phyloP scores from a whole-genome alignment of 2,797 vertebrate genomes.

The Liasis olivaceus region DNA sequence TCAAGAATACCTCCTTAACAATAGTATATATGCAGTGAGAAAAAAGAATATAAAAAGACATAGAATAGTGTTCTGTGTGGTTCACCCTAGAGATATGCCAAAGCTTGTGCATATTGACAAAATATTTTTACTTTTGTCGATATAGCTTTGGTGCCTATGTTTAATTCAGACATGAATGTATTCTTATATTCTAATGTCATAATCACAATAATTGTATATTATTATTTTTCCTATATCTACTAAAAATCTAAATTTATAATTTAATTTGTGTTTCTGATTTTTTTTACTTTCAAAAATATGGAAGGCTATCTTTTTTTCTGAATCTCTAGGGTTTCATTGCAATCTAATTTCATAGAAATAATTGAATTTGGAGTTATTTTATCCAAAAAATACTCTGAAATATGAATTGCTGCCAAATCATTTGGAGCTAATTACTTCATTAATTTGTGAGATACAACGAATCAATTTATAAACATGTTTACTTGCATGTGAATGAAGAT shows the following conservation, averaged over 20 bases:
- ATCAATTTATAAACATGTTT: conserved; percentile 48
- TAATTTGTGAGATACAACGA: conserved; percentile 51
- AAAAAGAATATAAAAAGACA: not conserved
- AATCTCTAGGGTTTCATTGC: conserved; percentile 25
- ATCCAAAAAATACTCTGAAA: conserved; percentile 49
- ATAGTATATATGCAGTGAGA: not conserved
- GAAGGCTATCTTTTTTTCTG: conserved; percentile 2
- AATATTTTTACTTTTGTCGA: not conserved
- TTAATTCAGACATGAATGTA: not conserved
- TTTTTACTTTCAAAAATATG: not conserved
- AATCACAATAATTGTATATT: not conserved
- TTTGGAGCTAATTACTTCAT: conserved; percentile 43
- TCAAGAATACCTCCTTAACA: not conserved
- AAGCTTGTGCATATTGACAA: not conserved
- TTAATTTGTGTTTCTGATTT: conserved; percentile 10
- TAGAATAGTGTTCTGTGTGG: not conserved
- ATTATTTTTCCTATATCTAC: conserved; percentile 8
- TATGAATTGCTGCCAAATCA: conserved; percentile 34
- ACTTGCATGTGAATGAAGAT: conserved; percentile 40
- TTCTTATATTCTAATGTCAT: not conserved
- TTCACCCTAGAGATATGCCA: not conserved
- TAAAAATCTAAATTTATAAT: conserved; percentile 9
- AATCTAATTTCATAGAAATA: conserved; percentile 29
- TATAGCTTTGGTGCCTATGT: not conserved
- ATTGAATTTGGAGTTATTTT: conserved; percentile 43